These are phyloP conservation scores for Discoglossus pictus DNA, from an alignment of 2,797 vertebrate species.

Conservation along the genomic window DNA sequence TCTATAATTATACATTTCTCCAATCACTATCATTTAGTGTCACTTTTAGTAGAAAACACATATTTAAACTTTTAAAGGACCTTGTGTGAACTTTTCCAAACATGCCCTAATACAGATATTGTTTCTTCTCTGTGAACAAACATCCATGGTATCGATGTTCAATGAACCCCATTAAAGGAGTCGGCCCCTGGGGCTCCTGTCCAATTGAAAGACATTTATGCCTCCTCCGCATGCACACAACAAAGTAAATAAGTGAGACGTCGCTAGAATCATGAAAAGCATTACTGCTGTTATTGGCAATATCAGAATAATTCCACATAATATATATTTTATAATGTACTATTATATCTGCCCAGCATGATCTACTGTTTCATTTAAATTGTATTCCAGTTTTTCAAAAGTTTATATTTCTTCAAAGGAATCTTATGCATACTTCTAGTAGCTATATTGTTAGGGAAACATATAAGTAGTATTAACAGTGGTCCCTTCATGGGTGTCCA, in stretches of 20 bases:
- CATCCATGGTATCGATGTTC: neutral
- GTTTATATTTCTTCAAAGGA: too few relatives aligned
- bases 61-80: neutral
- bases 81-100: neutral
- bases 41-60: too few relatives aligned
- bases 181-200: neutral
- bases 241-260: constrained; percentile 2
- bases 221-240: neutral
- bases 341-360: neutral
- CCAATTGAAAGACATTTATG: constrained; percentile 59
- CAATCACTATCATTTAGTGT: too few relatives aligned
- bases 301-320: neutral
- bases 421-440: too few relatives aligned
- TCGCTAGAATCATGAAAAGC: neutral
- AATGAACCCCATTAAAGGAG: fast-evolving
- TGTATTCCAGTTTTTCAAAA: too few relatives aligned
- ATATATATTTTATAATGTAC: neutral
- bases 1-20: too few relatives aligned
- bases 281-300: neutral
- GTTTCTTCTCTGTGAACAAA: neutral
- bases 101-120: neutral
- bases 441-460: too few relatives aligned
- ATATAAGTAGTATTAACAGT: too few relatives aligned
- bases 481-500: too few relatives aligned
- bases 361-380: neutral